phyloP scores from a whole-genome alignment of 2,113 vertebrate species.

The Phalacrocorax brasilianus region DNA sequence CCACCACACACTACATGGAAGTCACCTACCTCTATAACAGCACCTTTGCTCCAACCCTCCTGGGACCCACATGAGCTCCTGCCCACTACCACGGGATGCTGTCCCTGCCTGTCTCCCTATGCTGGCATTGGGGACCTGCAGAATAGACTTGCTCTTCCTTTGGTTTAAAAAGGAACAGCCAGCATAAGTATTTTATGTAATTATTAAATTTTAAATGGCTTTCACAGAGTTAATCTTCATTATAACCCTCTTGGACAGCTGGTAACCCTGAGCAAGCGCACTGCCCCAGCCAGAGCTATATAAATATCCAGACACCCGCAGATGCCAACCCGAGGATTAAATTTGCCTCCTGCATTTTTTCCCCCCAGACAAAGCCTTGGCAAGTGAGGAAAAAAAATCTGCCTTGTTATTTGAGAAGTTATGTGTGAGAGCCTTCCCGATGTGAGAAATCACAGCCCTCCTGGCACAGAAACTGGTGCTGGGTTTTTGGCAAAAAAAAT shows the following conservation, averaged over 20 bases:
- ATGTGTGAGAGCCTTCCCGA: background rate
- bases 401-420: background rate
- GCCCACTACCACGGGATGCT: rapidly evolving
- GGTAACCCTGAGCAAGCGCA: constrained; percentile 21
- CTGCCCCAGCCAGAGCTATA: background rate
- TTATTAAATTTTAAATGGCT: constrained; percentile 28
- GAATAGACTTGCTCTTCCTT: background rate
- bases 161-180: background rate
- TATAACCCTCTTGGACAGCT: constrained; percentile 4
- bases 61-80: rapidly evolving
- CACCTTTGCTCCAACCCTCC: background rate
- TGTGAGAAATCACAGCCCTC: background rate
- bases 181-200: constrained; percentile 11
- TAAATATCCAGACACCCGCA: constrained; percentile 14
- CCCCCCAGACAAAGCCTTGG: background rate
- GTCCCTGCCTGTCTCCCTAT: rapidly evolving
- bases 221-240: constrained; percentile 38
- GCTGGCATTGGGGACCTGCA: background rate
- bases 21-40: background rate
- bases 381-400: rapidly evolving
- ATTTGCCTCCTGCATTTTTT: background rate
- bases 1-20: background rate
- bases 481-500: background rate
- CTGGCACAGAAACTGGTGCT: rapidly evolving
- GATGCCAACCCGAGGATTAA: constrained; percentile 12